Evolutionary conservation across 2,888 invertebrate genomes (phyloP).

Genomic region (Caenorhabditis drosophilae): DNA sequence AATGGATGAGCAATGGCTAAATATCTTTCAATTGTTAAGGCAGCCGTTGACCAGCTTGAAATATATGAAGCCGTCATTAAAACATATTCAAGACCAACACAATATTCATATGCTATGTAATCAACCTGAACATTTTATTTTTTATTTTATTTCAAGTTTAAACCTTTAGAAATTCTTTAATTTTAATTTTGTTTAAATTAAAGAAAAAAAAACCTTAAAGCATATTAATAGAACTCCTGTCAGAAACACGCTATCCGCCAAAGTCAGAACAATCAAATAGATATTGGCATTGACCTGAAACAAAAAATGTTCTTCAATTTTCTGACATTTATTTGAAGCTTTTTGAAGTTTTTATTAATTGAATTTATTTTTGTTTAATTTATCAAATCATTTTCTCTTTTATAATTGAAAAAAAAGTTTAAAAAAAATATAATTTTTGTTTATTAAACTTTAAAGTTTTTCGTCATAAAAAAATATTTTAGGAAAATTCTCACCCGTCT

Average conservation of each 20-base stretch:
- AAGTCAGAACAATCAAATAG: conserved; percentile 65
- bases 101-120: conserved; percentile 58
- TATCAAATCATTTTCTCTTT: not conserved
- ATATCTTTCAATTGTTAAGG: conserved; percentile 67
- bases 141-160: not conserved
- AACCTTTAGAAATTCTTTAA: not conserved
- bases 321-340: conserved; percentile 1
- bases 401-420: not conserved
- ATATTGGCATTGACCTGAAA: conserved; percentile 66
- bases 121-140: conserved; percentile 47
- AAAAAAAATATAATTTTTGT: not conserved
- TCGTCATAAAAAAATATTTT: not conserved
- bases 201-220: conserved; percentile 45
- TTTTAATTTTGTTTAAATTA: not conserved
- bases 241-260: conserved; percentile 63
- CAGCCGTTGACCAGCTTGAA: conserved; percentile 66
- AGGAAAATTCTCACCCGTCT: conserved; percentile 58
- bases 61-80: conserved; percentile 65
- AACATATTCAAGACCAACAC: conserved; percentile 65
- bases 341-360: not conserved
- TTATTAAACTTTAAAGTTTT: not conserved
- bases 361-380: not conserved
- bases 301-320: not conserved
- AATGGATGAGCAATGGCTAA: conserved; percentile 66
- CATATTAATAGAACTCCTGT: conserved; percentile 59